These are phyloP conservation scores for Alviniconcha strummeri DNA, from an alignment of 2,888 invertebrate genomes.

Conservation along the genomic window DNA sequence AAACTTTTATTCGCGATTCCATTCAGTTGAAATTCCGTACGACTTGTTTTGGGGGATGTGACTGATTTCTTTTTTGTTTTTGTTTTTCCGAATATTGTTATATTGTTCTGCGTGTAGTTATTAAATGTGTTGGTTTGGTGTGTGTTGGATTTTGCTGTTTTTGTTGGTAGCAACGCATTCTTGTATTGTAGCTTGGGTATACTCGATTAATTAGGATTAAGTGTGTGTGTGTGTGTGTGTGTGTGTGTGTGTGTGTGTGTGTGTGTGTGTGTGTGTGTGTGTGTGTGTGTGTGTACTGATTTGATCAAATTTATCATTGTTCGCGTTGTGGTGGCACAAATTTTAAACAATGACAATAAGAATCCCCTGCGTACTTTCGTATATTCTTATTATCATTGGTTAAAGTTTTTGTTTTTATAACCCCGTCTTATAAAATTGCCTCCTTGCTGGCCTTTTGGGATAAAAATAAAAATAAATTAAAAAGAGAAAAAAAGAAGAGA, in stretches of 20 bases:
- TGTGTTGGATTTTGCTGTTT: background rate
- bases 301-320: background rate
- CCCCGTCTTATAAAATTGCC: too few species aligned
- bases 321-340: background rate
- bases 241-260: background rate
- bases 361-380: background rate
- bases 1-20: too few species aligned
- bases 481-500: too few species aligned
- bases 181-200: too few species aligned
- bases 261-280: background rate
- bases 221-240: slow-evolving; percentile 1
- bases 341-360: background rate
- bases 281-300: background rate
- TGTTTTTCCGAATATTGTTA: background rate
- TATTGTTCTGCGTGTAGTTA: background rate
- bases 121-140: background rate
- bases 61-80: background rate
- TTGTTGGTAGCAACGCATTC: too few species aligned
- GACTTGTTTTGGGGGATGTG: background rate
- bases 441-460: too few species aligned
- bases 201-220: too few species aligned
- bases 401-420: too few species aligned
- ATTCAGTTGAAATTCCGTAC: too few species aligned
- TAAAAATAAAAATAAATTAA: too few species aligned
- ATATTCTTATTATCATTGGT: background rate